These are phyloP conservation scores for Myoxocephalus aenaeus DNA, from an alignment of 2,797 vertebrate species.

Conservation along the genomic window DNA sequence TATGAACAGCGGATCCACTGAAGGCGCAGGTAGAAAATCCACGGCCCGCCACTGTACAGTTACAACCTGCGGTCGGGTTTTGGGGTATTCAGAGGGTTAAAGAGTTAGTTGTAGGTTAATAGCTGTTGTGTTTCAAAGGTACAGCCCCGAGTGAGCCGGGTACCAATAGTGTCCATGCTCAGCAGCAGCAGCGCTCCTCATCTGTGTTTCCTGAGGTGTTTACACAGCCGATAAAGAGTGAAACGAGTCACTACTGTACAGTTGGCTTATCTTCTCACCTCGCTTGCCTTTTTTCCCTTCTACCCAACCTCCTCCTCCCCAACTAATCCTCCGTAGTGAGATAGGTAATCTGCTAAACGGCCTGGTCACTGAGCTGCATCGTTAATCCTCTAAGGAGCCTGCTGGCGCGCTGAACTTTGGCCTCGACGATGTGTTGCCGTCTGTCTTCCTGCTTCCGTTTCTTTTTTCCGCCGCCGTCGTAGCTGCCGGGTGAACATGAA, in stretches of 20 bases:
- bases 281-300: neutral
- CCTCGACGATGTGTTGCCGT: conserved; percentile 48
- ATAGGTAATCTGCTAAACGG: conserved; percentile 72
- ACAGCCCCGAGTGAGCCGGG: too few species aligned
- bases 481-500: conserved; percentile 62
- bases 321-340: conserved; percentile 56
- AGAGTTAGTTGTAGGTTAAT: too few species aligned
- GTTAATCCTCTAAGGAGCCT: conserved; percentile 71
- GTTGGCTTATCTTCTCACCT: neutral
- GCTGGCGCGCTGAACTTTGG: conserved; percentile 81
- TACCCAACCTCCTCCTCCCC: too few species aligned
- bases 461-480: conserved; percentile 22
- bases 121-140: too few species aligned
- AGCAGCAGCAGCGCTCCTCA: neutral
- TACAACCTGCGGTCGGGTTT: too few species aligned
- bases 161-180: neutral
- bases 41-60: too few species aligned
- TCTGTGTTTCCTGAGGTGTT: neutral
- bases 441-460: conserved; percentile 44
- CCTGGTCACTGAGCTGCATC: conserved; percentile 49
- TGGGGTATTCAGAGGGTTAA: too few species aligned
- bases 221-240: neutral
- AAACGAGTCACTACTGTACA: neutral
- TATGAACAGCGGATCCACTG: too few species aligned
- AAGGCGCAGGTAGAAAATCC: too few species aligned